Evolutionary conservation across 1,140 invertebrate genomes (phyloP), one percentile per base, ranked within the genome.

Genomic region (Leptopilina clavipes): DNA sequence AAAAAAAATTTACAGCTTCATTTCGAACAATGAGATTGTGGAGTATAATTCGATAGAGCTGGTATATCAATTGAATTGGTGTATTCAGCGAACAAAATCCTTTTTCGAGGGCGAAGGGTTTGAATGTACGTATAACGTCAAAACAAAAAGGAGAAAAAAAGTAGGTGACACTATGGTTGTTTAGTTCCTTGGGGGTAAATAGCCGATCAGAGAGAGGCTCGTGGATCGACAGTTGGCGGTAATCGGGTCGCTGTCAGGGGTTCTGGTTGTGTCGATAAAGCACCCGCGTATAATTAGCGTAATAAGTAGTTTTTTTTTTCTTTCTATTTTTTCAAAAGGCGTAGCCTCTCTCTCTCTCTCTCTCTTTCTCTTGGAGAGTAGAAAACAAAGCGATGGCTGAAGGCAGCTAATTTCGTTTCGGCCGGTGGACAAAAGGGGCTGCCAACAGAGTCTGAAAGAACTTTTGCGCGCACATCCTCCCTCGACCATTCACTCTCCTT

Each of bases 251-350:
- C 76, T 80, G 76, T 75, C 81, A 75, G 83, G 82, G 78, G 76
- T 76, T 70, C 76, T 14, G 56, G 56, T 71, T 76, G 75, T 44
- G 72, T 52, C 79, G 75, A 81, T 81, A 82, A 56, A 78, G 85
- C 84, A 86, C 79, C 79, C 85, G 86, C 85, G 88, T 89, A 89
- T 89, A 89, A 89, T 89, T 89, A 89, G 88, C 88, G 88, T 89
- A 89, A 89, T 89, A 89, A 89, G 87, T 87, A 88, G 88, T 89
- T 89, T 89, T 89, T 89, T 89, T 31, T 40, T 40, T 40, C 9
- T 40, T 40, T 40, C 5, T 31, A 3, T 40, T 40, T 40, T 40
- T 40, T 40, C n/a, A n/a, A 40, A 80, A 85, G 87, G 86, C 86
- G 85, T 86, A 44, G 79, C 75, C 83, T 52, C 74, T 74, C 72